A percentile compares a stretch with the other conserved stretches of the same genome.
These are phyloP conservation scores for Agapostemon virescens DNA, from an alignment of 2,888 invertebrate species.

Conservation along the genomic window DNA sequence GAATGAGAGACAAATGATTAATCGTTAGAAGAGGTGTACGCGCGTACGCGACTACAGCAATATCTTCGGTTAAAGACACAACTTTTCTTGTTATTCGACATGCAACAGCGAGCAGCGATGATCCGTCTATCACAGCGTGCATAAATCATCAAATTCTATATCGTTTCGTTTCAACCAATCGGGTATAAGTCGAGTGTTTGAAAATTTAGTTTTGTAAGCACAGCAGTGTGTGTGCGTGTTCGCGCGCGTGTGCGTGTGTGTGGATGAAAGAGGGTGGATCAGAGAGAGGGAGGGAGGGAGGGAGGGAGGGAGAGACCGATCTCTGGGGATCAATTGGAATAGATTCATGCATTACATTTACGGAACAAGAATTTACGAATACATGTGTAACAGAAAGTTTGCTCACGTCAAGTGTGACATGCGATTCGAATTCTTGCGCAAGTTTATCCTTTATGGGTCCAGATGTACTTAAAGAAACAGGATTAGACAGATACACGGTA, in stretches of 20 bases:
- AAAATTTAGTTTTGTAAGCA: neutral
- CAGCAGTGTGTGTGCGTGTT: neutral
- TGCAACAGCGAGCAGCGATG: conserved; percentile 26
- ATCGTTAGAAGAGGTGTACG: conserved; percentile 26
- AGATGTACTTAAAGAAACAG: conserved; percentile 47
- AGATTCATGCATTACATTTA: conserved; percentile 47
- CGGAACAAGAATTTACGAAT: conserved; percentile 39
- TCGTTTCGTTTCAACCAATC: neutral
- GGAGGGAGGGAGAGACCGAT: neutral
- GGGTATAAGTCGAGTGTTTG: neutral
- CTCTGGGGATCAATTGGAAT: conserved; percentile 15
- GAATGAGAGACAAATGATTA: conserved; percentile 73
- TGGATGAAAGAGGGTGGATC: no score
- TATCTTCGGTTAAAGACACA: conserved; percentile 14
- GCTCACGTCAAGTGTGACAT: conserved; percentile 56
- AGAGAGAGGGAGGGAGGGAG: neutral
- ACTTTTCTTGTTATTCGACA: conserved; percentile 36
- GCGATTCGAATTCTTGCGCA: conserved; percentile 48
- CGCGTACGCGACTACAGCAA: conserved; percentile 2
- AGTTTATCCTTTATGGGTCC: conserved; percentile 46
- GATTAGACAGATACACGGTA: conserved; percentile 66
- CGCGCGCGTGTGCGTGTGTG: no score
- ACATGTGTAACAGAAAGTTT: conserved; percentile 46
- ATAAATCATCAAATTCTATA: neutral
- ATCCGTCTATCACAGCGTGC: conserved; percentile 2